These are phyloP conservation scores for Ciconia stormi DNA, from an alignment of 2,113 vertebrate genomes.

Conservation along the genomic window DNA sequence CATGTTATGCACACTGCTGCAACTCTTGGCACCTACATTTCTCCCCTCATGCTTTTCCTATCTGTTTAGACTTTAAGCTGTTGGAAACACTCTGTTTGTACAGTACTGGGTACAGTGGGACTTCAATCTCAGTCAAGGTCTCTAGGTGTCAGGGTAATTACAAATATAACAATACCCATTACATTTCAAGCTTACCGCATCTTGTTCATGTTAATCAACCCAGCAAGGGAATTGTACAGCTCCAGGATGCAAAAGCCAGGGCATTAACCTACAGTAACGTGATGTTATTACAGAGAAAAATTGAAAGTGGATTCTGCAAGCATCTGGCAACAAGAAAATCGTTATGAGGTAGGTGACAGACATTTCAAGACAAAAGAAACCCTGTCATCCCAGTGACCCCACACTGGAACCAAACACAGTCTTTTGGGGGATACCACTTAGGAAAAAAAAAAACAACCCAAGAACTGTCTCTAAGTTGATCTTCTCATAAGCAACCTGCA, in stretches of 20 bases:
- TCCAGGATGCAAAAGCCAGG: background rate
- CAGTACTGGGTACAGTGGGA: background rate
- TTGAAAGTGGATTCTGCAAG: background rate
- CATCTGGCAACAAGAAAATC: background rate
- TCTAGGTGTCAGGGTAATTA: background rate
- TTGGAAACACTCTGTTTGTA: background rate
- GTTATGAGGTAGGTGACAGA: background rate
- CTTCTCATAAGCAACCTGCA: background rate
- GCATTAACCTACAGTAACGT: background rate
- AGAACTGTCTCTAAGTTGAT: background rate
- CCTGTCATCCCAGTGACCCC: background rate
- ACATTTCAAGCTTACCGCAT: background rate
- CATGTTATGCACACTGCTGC: background rate
- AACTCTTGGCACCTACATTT: background rate
- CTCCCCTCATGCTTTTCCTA: background rate
- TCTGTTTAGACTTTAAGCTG: background rate
- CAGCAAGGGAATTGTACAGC: background rate
- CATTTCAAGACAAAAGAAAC: background rate
- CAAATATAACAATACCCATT: background rate
- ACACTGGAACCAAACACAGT: background rate
- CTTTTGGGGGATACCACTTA: background rate
- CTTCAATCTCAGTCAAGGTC: background rate
- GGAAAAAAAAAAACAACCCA: background rate
- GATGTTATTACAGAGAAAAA: background rate
- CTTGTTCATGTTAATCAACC: background rate